Evolutionary conservation across 2,888 invertebrate species (phyloP).

Genomic region (Thera britannica): DNA sequence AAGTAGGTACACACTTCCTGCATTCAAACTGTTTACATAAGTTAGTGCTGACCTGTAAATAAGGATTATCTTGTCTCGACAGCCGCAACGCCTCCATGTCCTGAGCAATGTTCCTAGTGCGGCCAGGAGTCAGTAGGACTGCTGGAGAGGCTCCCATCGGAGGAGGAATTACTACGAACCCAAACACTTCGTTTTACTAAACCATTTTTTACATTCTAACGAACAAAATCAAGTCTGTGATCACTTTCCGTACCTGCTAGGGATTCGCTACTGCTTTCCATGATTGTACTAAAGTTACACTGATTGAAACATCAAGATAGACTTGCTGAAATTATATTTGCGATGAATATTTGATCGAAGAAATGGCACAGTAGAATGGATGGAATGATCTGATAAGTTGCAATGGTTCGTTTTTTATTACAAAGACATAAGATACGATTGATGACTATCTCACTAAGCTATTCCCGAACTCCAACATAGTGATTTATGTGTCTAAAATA

Average conservation of each 20-base stretch:
- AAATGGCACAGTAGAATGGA: conserved; percentile 16
- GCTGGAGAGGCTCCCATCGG: conserved; percentile 79
- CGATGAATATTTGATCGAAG: conserved; percentile 33
- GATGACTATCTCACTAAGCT: background rate
- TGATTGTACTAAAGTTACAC: conserved; percentile 47
- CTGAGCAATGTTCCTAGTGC: conserved; percentile 91
- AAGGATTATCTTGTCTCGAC: conserved; percentile 93
- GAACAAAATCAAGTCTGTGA: background rate
- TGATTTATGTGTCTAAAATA: background rate
- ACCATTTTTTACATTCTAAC: background rate
- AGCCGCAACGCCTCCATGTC: conserved; percentile 93
- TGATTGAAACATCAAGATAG: conserved; percentile 27
- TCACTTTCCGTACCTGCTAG: conserved; percentile 61
- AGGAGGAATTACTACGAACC: conserved; percentile 65
- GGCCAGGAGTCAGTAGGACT: conserved; percentile 89
- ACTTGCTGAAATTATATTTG: conserved; percentile 9
- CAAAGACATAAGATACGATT: background rate
- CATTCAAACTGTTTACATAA: conserved; percentile 22
- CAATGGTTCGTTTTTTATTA: conserved; percentile 1
- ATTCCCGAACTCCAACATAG: background rate
- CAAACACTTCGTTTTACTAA: conserved; percentile 34
- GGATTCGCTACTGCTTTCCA: conserved; percentile 77
- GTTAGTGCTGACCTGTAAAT: conserved; percentile 86
- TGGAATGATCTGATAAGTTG: conserved; percentile 2
- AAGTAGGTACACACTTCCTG: conserved; percentile 26